Conservation (phyloP, 2,113 vertebrate genomes). For the Thymallus thymallus region DNA sequence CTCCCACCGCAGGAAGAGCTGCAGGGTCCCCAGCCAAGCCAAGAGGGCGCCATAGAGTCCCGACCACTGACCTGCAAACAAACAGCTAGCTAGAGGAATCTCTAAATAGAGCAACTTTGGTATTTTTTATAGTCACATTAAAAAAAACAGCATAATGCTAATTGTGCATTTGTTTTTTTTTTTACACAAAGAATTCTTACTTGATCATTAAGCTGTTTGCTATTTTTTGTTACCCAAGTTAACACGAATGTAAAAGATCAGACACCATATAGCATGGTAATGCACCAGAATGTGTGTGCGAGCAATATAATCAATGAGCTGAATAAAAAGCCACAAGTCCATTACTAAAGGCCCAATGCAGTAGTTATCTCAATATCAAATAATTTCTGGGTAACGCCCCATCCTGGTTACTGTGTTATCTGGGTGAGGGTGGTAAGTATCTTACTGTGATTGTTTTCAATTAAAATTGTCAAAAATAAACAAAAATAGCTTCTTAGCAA, state of each 20-base stretch:
- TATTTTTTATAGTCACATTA: neutral
- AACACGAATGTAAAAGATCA: neutral
- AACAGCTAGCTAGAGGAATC: neutral
- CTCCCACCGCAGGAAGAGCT: neutral
- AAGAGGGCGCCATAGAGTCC: conserved; percentile 11
- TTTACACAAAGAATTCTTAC: neutral
- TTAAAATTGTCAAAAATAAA: too few relatives aligned
- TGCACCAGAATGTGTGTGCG: too few relatives aligned
- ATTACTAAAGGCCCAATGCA: neutral
- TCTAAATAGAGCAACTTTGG: conserved; percentile 10
- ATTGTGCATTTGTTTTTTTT: neutral
- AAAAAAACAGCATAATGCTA: neutral
- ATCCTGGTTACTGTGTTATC: too few relatives aligned
- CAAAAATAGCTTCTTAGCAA: too few relatives aligned
- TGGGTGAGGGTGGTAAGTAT: too few relatives aligned
- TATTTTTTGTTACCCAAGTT: neutral
- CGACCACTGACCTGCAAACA: neutral
- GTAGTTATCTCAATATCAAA: too few relatives aligned
- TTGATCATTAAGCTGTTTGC: neutral
- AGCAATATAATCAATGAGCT: too few relatives aligned
- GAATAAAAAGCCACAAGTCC: too few relatives aligned
- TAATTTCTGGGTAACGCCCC: too few relatives aligned
- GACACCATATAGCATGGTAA: neutral
- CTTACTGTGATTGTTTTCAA: too few relatives aligned
- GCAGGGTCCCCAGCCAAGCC: neutral